These are phyloP conservation scores for Liopterus haemorrhoidalis DNA, from an alignment of 2,888 invertebrate genomes.

Conservation along the genomic window DNA sequence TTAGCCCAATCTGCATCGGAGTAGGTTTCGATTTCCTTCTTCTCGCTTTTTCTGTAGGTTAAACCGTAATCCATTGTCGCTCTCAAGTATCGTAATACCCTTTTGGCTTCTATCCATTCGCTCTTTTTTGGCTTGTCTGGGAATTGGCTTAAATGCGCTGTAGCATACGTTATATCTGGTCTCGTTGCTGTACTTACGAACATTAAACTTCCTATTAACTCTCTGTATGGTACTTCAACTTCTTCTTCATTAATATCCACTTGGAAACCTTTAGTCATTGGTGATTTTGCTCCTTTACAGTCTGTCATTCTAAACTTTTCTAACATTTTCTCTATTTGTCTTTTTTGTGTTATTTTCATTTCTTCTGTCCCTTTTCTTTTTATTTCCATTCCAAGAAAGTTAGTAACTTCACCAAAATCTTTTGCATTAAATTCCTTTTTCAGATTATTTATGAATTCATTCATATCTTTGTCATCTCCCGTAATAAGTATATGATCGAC, in stretches of 20 bases:
- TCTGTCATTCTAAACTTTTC: slow-evolving; percentile 22
- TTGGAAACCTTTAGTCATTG: slow-evolving; percentile 17
- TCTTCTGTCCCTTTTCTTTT: background rate
- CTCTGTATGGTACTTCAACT: slow-evolving; percentile 24
- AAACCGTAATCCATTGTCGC: background rate
- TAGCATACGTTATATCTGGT: slow-evolving; percentile 29
- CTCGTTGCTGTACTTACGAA: slow-evolving; percentile 21
- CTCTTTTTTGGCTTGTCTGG: slow-evolving; percentile 23
- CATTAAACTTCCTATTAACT: slow-evolving; percentile 27
- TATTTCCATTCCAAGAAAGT: slow-evolving; percentile 12
- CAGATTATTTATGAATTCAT: background rate
- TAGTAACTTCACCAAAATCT: slow-evolving; percentile 2
- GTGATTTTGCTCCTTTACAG: slow-evolving; percentile 15
- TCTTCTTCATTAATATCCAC: slow-evolving; percentile 3
- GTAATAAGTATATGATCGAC: background rate
- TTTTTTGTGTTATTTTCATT: slow-evolving; percentile 14
- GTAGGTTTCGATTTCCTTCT: background rate
- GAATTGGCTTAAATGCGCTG: slow-evolving; percentile 27
- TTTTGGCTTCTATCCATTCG: slow-evolving; percentile 22
- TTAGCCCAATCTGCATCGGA: slow-evolving; percentile 17
- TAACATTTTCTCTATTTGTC: slow-evolving; percentile 18
- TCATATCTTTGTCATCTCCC: background rate
- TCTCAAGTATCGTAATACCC: slow-evolving; percentile 19
- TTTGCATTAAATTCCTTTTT: slow-evolving; percentile 9
- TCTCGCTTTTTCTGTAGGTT: background rate